A percentile compares a stretch with the other conserved stretches of the same genome.
Evolutionary conservation across 2,888 invertebrate genomes (phyloP).

Genomic region (Pomacea canaliculata): DNA sequence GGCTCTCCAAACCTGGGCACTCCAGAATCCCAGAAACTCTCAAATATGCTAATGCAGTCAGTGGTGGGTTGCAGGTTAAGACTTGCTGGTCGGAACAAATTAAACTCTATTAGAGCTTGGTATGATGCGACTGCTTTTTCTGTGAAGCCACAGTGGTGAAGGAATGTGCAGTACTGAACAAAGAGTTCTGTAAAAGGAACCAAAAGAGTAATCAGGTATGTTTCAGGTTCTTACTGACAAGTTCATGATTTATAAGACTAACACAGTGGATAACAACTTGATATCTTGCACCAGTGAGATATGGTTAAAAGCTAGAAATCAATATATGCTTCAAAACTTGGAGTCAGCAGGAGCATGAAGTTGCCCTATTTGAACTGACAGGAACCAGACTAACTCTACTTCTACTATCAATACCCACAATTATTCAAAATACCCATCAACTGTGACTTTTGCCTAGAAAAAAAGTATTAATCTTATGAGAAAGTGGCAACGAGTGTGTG

Average conservation of each 20-base stretch:
- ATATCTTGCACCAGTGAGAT: too few species aligned
- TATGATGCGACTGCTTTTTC: slow-evolving; percentile 69
- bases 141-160: slow-evolving; percentile 67
- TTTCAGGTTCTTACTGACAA: background rate
- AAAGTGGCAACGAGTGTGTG: too few species aligned
- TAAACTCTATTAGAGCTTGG: slow-evolving; percentile 71
- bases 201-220: background rate
- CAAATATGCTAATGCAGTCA: slow-evolving; percentile 62
- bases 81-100: slow-evolving; percentile 64
- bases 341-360: too few species aligned
- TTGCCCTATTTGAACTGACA: too few species aligned
- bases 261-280: too few species aligned
- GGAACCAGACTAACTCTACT: too few species aligned
- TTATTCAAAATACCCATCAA: too few species aligned
- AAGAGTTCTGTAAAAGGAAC: slow-evolving; percentile 61
- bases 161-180: slow-evolving; percentile 63
- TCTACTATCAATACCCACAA: too few species aligned
- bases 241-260: background rate
- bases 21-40: slow-evolving; percentile 70
- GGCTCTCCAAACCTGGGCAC: slow-evolving; percentile 68
- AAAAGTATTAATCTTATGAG: too few species aligned
- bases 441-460: too few species aligned
- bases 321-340: too few species aligned
- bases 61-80: slow-evolving; percentile 43
- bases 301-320: too few species aligned